Evolutionary conservation across 1,140 invertebrate genomes (phyloP), one percentile per base, ranked within the genome.

Genomic region (Magallana ariakensis): DNA sequence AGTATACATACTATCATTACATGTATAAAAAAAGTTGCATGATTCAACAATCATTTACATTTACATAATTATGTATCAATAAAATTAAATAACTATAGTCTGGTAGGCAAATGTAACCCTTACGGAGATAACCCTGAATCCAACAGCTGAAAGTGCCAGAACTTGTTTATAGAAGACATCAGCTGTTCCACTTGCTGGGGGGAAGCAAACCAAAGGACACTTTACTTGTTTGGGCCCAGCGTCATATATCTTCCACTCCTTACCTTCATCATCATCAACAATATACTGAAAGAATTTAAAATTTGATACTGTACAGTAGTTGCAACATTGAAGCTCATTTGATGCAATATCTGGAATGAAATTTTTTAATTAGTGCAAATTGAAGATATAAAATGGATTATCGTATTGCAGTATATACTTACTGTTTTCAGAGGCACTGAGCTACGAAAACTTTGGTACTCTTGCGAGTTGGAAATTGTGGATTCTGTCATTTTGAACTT

Each of bases 211-310:
- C 54, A 98, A 91, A 9, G 98, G 98, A 93, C 96, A 97, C 85
- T 95, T 96, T 5, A 98, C 96, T 70, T 95, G 96, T 93, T 97
- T 97, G 9, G 98, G 97, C 62, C 97, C 97, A 87, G 97, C 97
- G 94, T 98, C 98, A 94, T 98, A 98, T 58, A 98, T 95, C 93
- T 96, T 96, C 98, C 98, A 98, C 91, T 96, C 96, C 97, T 97
- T 97, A 46, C 96, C 95, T 75, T 96, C 95, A 93, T 97, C 96
- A 85, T 96, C 95, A 94, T 98, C 97, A 66, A 98, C 97, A 80
- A 97, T 96, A 83, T 98, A 96, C 96, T 97, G 87, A 89, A 88
- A 85, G 54, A 82, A 75, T 55, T 83, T 55, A 13, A 5, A 15
- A 26, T 33, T 57, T 84, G 1, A 54, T 54, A 19, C n/a, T 85